Evolutionary conservation across 2,797 vertebrate genomes (phyloP).

Genomic region (Staurois parvus): DNA sequence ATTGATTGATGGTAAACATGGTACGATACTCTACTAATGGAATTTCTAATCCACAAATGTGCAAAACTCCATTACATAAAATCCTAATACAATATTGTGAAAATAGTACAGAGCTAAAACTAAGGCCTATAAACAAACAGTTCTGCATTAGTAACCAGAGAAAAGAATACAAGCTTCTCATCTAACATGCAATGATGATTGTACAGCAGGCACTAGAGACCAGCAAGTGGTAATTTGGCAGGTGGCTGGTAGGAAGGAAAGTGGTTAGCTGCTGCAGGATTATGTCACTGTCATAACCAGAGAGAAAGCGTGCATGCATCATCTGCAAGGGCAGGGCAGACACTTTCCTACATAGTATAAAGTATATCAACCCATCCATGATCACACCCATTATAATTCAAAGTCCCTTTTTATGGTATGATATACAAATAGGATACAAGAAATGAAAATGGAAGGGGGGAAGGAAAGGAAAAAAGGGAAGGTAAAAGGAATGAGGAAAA

Average conservation of each 20-base stretch:
- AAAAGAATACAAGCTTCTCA: not conserved
- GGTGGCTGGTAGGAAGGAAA: not conserved
- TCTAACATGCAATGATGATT: not conserved
- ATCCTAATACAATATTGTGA: not conserved
- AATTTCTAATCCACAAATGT: no score
- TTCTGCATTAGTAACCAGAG: not conserved
- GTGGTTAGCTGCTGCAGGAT: constrained; percentile 17
- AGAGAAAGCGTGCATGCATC: not conserved
- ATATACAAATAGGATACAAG: no score
- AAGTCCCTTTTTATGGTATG: no score
- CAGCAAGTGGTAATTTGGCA: not conserved
- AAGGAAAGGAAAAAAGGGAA: no score
- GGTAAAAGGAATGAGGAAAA: no score
- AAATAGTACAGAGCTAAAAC: not conserved
- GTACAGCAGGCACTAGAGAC: not conserved
- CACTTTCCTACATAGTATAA: not conserved
- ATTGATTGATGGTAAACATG: no score
- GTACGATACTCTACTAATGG: no score
- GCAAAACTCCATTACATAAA: no score
- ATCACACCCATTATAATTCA: not conserved
- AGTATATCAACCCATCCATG: not conserved
- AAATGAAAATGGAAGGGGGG: no score
- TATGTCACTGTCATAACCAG: constrained; percentile 20
- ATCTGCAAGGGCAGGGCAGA: constrained; percentile 17
- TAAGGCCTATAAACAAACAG: no score